phyloP scores from a whole-genome alignment of 1,140 invertebrate genomes.

The Halesus radiatus region DNA sequence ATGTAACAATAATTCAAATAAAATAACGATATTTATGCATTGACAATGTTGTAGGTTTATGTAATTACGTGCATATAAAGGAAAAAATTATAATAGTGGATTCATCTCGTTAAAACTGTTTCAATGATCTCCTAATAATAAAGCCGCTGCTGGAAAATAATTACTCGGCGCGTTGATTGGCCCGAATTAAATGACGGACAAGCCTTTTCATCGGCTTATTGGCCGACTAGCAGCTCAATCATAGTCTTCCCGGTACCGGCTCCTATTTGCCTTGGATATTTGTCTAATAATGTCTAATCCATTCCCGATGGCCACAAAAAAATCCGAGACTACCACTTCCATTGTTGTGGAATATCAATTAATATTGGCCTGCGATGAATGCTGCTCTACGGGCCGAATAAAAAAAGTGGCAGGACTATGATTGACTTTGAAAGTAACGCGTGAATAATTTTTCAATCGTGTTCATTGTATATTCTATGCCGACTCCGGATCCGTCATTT shows the following conservation, averaged over 20 bases:
- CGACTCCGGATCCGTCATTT: neutral
- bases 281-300: constrained; percentile 35
- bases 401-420: constrained; percentile 31
- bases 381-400: constrained; percentile 1
- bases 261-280: constrained; percentile 24
- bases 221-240: constrained; percentile 41
- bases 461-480: constrained; percentile 9
- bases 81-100: too few species aligned
- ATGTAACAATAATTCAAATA: too few species aligned
- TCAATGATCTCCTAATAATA: neutral
- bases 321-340: constrained; percentile 17
- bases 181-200: constrained; percentile 47
- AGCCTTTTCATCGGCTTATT: constrained; percentile 50
- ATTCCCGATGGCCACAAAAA: constrained; percentile 27
- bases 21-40: too few species aligned
- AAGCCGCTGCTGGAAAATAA: constrained; percentile 34
- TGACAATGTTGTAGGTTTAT: too few species aligned
- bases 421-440: constrained; percentile 39
- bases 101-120: too few species aligned
- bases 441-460: constrained; percentile 41
- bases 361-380: constrained; percentile 10
- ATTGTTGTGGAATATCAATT: constrained; percentile 42
- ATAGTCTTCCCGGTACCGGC: neutral
- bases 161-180: constrained; percentile 48
- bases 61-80: too few species aligned